Percentiles rank a stretch among this genome's conserved stretches.
Conservation (phyloP, 2,797 vertebrate species). For the Decapterus maruadsi region DNA sequence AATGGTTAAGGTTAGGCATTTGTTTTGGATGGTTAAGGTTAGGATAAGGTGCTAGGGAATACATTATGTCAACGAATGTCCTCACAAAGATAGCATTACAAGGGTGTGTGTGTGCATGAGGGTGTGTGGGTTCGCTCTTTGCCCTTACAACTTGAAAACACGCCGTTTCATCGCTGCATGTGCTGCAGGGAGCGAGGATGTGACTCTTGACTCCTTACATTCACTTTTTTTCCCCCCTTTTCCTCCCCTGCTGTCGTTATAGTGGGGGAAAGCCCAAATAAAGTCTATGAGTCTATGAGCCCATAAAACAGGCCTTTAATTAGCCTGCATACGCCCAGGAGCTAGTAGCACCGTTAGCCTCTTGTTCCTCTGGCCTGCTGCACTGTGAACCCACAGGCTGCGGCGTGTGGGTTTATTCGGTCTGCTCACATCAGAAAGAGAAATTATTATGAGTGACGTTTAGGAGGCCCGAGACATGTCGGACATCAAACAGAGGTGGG, state of each 20-base stretch:
- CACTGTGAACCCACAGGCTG: slow-evolving; percentile 53
- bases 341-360: slow-evolving; percentile 52
- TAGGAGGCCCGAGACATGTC: slow-evolving; percentile 33
- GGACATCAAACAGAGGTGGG: slow-evolving; percentile 65
- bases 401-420: slow-evolving; percentile 37
- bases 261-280: slow-evolving; percentile 69
- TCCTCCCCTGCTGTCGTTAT: slow-evolving; percentile 42
- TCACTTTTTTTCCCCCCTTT: slow-evolving; percentile 32
- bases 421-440: slow-evolving; percentile 70
- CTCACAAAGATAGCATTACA: too few relatives aligned
- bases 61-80: too few relatives aligned
- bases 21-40: too few relatives aligned
- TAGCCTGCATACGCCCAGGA: slow-evolving; percentile 65
- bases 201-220: slow-evolving; percentile 48
- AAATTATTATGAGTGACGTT: slow-evolving; percentile 35
- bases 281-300: slow-evolving; percentile 60
- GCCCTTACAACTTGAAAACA: slow-evolving; percentile 49
- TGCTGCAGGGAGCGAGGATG: slow-evolving; percentile 47
- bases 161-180: slow-evolving; percentile 48
- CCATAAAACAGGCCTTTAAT: slow-evolving; percentile 81
- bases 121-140: slow-evolving; percentile 24
- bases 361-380: slow-evolving; percentile 50
- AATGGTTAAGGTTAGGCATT: too few relatives aligned
- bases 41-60: too few relatives aligned
- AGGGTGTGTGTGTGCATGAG: too few relatives aligned